Percentiles rank a stretch among this genome's conserved stretches.
These are phyloP conservation scores for Neopipo cinnamomea DNA, from an alignment of 2,113 vertebrate species.

Conservation along the genomic window DNA sequence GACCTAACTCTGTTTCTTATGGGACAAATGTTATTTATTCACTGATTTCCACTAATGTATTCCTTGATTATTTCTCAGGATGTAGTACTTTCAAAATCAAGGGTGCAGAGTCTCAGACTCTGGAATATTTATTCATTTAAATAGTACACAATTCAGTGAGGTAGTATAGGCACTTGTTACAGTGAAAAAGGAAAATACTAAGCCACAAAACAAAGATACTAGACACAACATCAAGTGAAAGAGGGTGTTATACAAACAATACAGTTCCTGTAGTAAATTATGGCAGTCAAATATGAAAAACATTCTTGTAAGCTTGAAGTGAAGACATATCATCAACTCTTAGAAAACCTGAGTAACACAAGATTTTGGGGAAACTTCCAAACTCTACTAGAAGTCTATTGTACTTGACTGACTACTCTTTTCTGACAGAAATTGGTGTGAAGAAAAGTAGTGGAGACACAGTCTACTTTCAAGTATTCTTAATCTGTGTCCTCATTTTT, in stretches of 20 bases:
- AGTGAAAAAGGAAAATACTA: background rate
- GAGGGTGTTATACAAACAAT: background rate
- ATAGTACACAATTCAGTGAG: background rate
- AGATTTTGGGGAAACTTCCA: background rate
- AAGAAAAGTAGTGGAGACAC: background rate
- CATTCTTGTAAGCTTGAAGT: background rate
- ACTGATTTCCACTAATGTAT: background rate
- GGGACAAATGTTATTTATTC: background rate
- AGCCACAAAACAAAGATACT: background rate
- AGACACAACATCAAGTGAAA: background rate
- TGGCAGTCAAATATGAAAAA: background rate
- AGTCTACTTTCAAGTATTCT: background rate
- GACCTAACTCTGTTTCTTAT: background rate
- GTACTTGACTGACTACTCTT: background rate
- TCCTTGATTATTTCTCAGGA: background rate
- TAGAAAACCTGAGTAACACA: background rate
- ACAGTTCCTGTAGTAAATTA: background rate
- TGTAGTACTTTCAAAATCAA: background rate
- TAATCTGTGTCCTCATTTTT: background rate
- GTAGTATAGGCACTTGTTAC: background rate
- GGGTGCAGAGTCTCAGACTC: background rate
- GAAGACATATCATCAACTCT: background rate
- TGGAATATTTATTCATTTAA: background rate
- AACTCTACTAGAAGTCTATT: background rate
- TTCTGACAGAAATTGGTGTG: background rate